These are phyloP conservation scores for Epinephelus fuscoguttatus DNA, from an alignment of 2,113 vertebrate genomes.

Conservation along the genomic window DNA sequence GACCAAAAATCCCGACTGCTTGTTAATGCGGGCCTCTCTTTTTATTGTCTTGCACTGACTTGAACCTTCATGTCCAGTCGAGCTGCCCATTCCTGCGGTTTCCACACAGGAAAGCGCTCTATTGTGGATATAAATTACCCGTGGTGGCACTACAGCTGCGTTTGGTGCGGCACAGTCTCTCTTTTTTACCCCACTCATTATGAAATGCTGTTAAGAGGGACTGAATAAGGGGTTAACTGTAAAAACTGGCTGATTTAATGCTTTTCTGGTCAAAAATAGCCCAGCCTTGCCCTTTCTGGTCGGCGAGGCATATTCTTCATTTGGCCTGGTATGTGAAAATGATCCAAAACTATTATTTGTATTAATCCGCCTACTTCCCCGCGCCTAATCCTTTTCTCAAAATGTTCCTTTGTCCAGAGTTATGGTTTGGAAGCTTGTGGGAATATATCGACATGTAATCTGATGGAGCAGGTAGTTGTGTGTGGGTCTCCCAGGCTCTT, in stretches of 20 bases:
- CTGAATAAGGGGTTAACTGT: conserved; percentile 9
- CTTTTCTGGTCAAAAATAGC: conserved; percentile 22
- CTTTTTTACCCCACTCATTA: conserved; percentile 8
- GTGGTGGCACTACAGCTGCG: conserved; percentile 60
- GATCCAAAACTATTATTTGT: conserved; percentile 43
- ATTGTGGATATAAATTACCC: conserved; percentile 72
- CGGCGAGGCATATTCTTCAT: conserved; percentile 6
- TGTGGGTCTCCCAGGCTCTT: background rate
- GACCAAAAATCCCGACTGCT: conserved; percentile 1
- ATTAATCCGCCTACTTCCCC: conserved; percentile 27
- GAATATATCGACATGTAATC: too few relatives aligned
- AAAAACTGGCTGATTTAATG: conserved; percentile 21
- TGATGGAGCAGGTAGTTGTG: background rate
- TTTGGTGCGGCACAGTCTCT: background rate
- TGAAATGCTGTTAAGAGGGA: conserved; percentile 6
- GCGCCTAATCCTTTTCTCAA: background rate
- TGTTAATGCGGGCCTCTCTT: conserved; percentile 40
- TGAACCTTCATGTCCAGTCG: conserved; percentile 61
- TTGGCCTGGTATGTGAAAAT: conserved; percentile 5
- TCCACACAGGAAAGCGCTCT: conserved; percentile 65
- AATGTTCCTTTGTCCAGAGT: background rate
- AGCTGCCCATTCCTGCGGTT: conserved; percentile 75
- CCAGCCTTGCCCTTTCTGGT: background rate
- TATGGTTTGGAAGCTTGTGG: background rate
- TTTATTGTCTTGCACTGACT: conserved; percentile 57